Evolutionary conservation across 2,888 invertebrate species (phyloP).

Genomic region (Allolobophora icterica): DNA sequence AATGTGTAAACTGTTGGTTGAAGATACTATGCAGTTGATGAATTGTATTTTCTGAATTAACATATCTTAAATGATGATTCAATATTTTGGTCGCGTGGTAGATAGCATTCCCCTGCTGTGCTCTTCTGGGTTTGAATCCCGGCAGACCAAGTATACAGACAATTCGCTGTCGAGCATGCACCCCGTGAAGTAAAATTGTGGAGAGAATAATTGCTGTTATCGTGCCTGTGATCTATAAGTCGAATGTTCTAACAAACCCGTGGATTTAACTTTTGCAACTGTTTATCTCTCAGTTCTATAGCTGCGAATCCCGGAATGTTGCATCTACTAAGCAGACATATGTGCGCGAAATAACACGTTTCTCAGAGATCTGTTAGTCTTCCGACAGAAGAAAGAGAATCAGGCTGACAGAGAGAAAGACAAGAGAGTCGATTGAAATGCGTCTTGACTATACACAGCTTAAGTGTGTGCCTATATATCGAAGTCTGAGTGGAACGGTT

Average conservation of each 20-base stretch:
- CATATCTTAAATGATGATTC: no score
- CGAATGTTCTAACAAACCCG: background rate
- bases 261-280: background rate
- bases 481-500: background rate
- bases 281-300: background rate
- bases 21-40: background rate
- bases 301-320: constrained; percentile 6
- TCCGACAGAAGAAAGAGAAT: background rate
- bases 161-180: no score
- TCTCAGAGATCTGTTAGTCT: background rate
- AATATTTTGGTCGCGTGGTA: background rate
- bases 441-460: background rate
- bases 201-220: background rate
- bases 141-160: background rate
- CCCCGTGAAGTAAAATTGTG: background rate
- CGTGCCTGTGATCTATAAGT: background rate
- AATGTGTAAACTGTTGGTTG: background rate
- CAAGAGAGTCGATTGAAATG: background rate
- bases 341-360: background rate
- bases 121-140: background rate
- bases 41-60: no score
- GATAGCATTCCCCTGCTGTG: background rate
- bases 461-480: background rate
- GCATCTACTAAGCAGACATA: background rate
- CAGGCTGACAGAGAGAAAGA: background rate